Evolutionary conservation across 1,140 invertebrate species (phyloP), one percentile per base, ranked within the genome.

Genomic region (Campoletis sonorensis): DNA sequence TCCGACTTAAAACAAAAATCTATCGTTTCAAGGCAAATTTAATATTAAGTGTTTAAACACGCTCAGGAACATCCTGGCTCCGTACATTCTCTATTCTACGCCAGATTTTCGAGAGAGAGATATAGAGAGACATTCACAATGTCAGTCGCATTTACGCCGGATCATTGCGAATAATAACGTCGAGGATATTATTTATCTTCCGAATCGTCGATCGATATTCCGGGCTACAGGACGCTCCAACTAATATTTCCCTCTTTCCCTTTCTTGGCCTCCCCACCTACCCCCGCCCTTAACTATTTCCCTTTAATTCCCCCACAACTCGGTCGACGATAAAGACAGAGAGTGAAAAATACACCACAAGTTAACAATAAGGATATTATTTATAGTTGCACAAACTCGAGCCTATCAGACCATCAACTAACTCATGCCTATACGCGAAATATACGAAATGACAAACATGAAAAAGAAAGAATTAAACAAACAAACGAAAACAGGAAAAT

Each of bases 381-480:
- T 27, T 75, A 75, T 75, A 51, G 37, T 54, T 75, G 72, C 72
- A 58, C 72, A 75, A 75, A 54, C 23, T 75, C 49, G 49, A 86
- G 84, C 88, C 86, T 85, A 83, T 45, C 91, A 90, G 91, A 91
- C 89, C 90, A 91, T 92, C 89, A 91, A 91, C 89, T 92, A 91
- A 91, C 88, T 86, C 85, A 85, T 80, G 85, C 79, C 82, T 82
- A 79, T 15, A 77, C 81, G 79, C 76, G 79, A 82, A 80, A 64
- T 75, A 83, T 67, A 79, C 72, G 61, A 64, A 83, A 54, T 49
- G 45, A 49, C 54, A 78, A 81, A 75, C 1, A 81, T 80, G 78
- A 73, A 58, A 30, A 73, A 27, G 61, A 76, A 73, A 49, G 68
- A 68, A 45, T 37, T 37, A 37, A 4, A 4, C 4, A 37, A 37